These are phyloP conservation scores for Rhagoletis pomonella DNA, from an alignment of 1,140 invertebrate species.

Conservation along the genomic window DNA sequence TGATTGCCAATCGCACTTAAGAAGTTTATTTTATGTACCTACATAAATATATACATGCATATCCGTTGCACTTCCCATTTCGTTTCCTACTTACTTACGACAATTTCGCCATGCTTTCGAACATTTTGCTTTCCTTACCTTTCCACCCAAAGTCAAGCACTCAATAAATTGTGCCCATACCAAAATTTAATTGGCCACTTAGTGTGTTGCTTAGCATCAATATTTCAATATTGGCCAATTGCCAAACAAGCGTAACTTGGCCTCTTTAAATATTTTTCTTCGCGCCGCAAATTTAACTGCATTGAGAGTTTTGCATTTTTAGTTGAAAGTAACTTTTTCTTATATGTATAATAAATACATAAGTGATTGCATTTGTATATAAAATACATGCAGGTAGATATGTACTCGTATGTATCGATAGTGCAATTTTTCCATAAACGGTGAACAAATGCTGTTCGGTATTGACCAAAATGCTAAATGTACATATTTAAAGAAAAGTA, in stretches of 20 bases:
- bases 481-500: no score
- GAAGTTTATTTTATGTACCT: neutral
- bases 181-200: slow-evolving; percentile 21
- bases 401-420: neutral
- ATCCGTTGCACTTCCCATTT: neutral
- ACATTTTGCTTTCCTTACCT: neutral
- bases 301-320: neutral
- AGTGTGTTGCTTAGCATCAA: neutral
- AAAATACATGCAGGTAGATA: neutral
- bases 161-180: neutral
- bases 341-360: neutral
- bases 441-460: no score
- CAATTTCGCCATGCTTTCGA: neutral
- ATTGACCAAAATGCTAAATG: no score
- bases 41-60: no score
- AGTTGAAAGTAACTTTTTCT: neutral
- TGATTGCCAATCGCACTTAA: neutral
- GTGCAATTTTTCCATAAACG: no score
- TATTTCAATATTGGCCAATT: neutral
- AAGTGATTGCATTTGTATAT: neutral
- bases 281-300: neutral
- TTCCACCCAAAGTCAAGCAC: neutral
- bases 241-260: slow-evolving; percentile 2
- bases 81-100: neutral
- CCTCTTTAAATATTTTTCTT: neutral